Conservation (phyloP, 1,140 invertebrate genomes). For the Dendroctonus valens region DNA sequence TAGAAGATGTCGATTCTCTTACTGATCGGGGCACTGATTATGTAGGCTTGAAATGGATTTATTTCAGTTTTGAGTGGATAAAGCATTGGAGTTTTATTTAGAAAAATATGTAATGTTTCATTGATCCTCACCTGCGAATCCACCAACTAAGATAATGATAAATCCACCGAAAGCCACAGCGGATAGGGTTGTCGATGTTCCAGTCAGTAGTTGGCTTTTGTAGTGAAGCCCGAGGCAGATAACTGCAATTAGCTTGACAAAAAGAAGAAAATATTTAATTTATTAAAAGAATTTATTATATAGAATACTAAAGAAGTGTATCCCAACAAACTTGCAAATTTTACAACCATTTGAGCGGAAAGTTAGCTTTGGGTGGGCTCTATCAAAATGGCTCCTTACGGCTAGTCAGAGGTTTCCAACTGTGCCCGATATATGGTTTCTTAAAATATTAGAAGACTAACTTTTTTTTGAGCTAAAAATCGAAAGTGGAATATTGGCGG, state of each 20-base stretch:
- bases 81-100: not conserved
- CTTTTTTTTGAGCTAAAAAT: too few species aligned
- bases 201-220: slow-evolving; percentile 54
- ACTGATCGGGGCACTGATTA: slow-evolving; percentile 59
- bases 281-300: too few species aligned
- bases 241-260: slow-evolving; percentile 59
- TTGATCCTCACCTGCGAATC: slow-evolving; percentile 55
- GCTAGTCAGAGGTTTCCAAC: too few species aligned
- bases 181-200: slow-evolving; percentile 58
- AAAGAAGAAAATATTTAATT: not conserved
- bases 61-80: not conserved
- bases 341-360: too few species aligned
- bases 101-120: not conserved
- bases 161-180: slow-evolving; percentile 62
- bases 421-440: too few species aligned
- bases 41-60: slow-evolving; percentile 55
- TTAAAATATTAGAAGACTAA: too few species aligned
- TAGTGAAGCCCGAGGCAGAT: slow-evolving; percentile 60
- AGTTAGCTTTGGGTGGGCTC: too few species aligned
- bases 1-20: slow-evolving; percentile 71
- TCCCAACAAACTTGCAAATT: too few species aligned
- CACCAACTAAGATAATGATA: slow-evolving; percentile 60
- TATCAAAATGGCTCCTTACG: too few species aligned
- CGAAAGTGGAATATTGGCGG: too few species aligned
- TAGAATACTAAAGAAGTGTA: too few species aligned